Base-by-base conservation (phyloP, 2,797 vertebrate genomes). In the Sebastes baramenuke region DNA sequence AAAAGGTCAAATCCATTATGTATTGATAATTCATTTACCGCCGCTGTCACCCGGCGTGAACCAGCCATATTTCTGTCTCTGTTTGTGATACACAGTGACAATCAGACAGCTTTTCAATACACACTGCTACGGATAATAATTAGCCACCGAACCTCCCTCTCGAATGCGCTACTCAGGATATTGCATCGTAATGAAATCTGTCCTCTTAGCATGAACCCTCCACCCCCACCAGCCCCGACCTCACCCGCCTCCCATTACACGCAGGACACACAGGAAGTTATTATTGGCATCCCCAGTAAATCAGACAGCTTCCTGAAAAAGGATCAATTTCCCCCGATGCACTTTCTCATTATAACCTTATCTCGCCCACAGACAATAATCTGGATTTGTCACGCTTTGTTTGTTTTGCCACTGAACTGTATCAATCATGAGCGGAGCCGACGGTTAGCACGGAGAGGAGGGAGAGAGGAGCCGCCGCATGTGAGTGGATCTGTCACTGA, bases 321-420 rank as follows among this genome's bases (percentile, higher is more conserved):
- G 91, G 93, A 94, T 95, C 93, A 94, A 94, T 95, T 94, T 94
- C 94, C 94, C 89, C 79, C n/a, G 88, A 92, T 93, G 93, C 94
- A 93, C 91, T 95, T 94, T 95, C 93, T 95, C 94, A 94, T 96
- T 95, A 95, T 93, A 94, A 94, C 93, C 93, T 94, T 95, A 95
- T 95, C 95, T 92, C 91, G 80, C 92, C 93, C 89, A 87, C 93
- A 95, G 94, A 95, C 95, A 94, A 94, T 95, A 94, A 95, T 95
- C 94, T 95, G 94, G 93, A 95, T 95, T 95, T 94, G 93, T 95
- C 92, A 94, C 92, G 93, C 94, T 94, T 93, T 94, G 95, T 95
- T 95, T 95, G 94, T 94, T 93, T 92, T 90, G 84, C 92, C 82
- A 60, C 90, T 88, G 87, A 94, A 93, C 92, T 91, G 87, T 91